A percentile compares a stretch with the other conserved stretches of the same genome.
Conservation (phyloP, 2,113 vertebrate genomes). For the Tachuris rubrigastra region DNA sequence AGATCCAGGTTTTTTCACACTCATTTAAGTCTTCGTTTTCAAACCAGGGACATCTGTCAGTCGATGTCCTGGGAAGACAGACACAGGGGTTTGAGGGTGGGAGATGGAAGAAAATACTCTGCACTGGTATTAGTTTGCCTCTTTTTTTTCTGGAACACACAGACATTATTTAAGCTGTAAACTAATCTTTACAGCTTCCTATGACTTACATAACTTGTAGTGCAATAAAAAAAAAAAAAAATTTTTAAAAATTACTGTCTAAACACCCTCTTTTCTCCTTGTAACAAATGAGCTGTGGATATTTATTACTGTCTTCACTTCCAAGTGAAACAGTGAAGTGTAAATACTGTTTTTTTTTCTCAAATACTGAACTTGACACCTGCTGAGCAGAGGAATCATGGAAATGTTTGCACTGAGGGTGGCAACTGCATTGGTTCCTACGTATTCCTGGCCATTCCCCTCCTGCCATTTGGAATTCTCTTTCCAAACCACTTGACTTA, state of each 20-base stretch:
- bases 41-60: conserved; percentile 67
- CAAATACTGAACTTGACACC: neutral
- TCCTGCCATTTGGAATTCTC: neutral
- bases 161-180: neutral
- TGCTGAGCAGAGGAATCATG: neutral
- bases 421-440: neutral
- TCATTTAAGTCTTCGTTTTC: conserved; percentile 51
- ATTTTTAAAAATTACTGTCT: neutral
- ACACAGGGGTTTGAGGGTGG: neutral
- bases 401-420: neutral
- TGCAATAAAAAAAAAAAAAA: neutral
- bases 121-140: neutral
- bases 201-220: neutral
- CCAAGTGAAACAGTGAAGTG: neutral
- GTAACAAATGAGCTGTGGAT: neutral
- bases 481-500: neutral
- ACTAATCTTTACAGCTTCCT: neutral
- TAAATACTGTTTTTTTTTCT: neutral
- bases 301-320: neutral
- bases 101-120: neutral
- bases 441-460: neutral
- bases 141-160: neutral
- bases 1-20: conserved; percentile 73
- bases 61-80: neutral
- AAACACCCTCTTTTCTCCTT: neutral